Evolutionary conservation across 2,797 vertebrate genomes (phyloP).

Genomic region (Myotis myotis): DNA sequence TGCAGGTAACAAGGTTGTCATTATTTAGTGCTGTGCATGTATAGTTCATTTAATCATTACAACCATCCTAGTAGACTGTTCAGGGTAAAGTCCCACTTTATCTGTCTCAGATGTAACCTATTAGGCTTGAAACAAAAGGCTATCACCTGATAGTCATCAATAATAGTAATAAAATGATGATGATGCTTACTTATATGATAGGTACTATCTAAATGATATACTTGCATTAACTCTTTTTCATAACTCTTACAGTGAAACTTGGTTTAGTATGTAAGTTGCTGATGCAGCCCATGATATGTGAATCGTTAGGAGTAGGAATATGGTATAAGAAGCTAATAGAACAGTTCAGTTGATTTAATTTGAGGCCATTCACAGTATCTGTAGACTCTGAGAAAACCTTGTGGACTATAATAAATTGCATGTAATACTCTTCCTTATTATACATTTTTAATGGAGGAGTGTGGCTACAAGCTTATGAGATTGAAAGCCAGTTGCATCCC

Average conservation of each 20-base stretch:
- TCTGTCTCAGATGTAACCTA: not conserved
- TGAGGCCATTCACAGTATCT: slow-evolving; percentile 7
- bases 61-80: not conserved
- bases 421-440: not conserved
- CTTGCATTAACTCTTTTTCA: not conserved
- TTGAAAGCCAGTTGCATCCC: not conserved
- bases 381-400: not conserved
- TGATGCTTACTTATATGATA: not conserved
- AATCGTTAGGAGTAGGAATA: not conserved
- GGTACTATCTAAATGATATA: not conserved
- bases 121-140: slow-evolving; percentile 33
- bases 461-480: not conserved
- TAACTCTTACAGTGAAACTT: slow-evolving; percentile 1
- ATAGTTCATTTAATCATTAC: slow-evolving; percentile 30
- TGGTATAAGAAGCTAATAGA: not conserved
- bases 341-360: slow-evolving; percentile 9
- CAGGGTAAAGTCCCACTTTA: not conserved
- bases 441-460: not conserved
- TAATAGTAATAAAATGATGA: slow-evolving; percentile 26
- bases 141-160: not conserved
- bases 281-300: not conserved
- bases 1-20: not conserved
- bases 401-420: not conserved
- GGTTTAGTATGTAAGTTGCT: slow-evolving; percentile 15
- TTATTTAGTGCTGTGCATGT: slow-evolving; percentile 1